Conservation (phyloP, 1,140 invertebrate genomes). For the Grapholita molesta region DNA sequence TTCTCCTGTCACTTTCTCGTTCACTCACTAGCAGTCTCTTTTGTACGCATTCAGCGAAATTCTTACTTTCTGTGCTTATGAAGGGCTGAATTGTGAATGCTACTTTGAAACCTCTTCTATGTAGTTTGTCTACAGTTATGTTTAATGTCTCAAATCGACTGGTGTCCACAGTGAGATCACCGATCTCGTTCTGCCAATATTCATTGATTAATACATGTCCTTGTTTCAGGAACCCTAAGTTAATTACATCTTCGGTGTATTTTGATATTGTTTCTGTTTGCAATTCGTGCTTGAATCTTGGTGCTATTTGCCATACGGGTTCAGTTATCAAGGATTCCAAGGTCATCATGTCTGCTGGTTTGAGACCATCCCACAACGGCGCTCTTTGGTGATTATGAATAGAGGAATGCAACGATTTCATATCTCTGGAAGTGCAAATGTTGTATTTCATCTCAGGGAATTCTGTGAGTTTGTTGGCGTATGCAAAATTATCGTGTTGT, state of each 20-base stretch:
- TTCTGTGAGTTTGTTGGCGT: conserved; percentile 82
- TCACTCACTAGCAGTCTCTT: conserved; percentile 85
- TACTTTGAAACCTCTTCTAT: conserved; percentile 90
- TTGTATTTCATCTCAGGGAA: conserved; percentile 89
- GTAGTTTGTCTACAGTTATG: conserved; percentile 88
- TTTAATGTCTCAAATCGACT: conserved; percentile 86
- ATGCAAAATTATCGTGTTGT: conserved; percentile 87
- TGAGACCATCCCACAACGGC: conserved; percentile 88
- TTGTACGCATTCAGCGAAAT: conserved; percentile 87
- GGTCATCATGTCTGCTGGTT: conserved; percentile 84
- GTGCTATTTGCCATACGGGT: conserved; percentile 91
- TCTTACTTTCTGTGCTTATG: conserved; percentile 89
- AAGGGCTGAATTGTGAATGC: conserved; percentile 91
- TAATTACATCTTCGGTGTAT: conserved; percentile 89
- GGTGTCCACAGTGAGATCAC: conserved; percentile 87
- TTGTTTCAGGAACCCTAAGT: conserved; percentile 85
- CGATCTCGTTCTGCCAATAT: conserved; percentile 89
- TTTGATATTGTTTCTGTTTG: conserved; percentile 86
- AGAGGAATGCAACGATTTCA: conserved; percentile 86
- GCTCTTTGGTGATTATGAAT: conserved; percentile 81
- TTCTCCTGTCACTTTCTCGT: conserved; percentile 83
- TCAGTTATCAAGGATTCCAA: conserved; percentile 88
- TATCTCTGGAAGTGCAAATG: conserved; percentile 89
- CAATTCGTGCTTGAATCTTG: conserved; percentile 79
- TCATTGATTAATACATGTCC: conserved; percentile 91